Evolutionary conservation across 2,888 invertebrate genomes (phyloP), one percentile per base, ranked within the genome.

Genomic region (Flexamia atlantica): DNA sequence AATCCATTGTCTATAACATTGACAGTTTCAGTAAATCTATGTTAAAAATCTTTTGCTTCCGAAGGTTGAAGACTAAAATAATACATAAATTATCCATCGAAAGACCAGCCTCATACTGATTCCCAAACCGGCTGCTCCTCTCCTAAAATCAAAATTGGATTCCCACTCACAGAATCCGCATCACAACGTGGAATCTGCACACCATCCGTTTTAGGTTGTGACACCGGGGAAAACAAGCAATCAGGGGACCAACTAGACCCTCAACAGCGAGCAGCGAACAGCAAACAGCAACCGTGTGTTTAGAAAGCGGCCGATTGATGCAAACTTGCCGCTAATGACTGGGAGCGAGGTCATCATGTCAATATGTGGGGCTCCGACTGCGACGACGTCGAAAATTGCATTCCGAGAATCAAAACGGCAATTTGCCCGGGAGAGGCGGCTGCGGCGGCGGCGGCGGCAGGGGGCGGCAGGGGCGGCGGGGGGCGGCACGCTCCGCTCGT

Each of bases 401-500:
- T 72, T 72, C 72, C 42, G 72, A 32, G 72, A 72, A 40, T 42
- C 72, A 42, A 72, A 72, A 42, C 42, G 25, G 72, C 42, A 72
- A 72, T 72, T 72, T 72, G 72, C 25, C 12, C 50, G 7, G 42
- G 17, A 53, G 72, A 12, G 82, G 46, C 50, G 32, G 20, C 30
- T 50, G 32, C 72, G 32, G 36, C 23, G 53, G 53, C 23, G 20
- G 70, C 25, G 28, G 30, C 12, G 76, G 7, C 23, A 28, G 72
- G 72, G n/a, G 82, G 46, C 50, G 32, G 20, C 30, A 53, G 32
- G 82, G 32, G 36, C 23, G 53, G 53, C 23, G 20, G 70, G 20
- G 82, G 57, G 23, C 57, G 57, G 72, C 82, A 82, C 82, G 82
- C 82, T 82, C 70, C 42, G 53, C 53, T 82, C 82, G 82, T 82